These are phyloP conservation scores for Mastacembelus armatus DNA, from an alignment of 2,797 vertebrate genomes.

Conservation along the genomic window DNA sequence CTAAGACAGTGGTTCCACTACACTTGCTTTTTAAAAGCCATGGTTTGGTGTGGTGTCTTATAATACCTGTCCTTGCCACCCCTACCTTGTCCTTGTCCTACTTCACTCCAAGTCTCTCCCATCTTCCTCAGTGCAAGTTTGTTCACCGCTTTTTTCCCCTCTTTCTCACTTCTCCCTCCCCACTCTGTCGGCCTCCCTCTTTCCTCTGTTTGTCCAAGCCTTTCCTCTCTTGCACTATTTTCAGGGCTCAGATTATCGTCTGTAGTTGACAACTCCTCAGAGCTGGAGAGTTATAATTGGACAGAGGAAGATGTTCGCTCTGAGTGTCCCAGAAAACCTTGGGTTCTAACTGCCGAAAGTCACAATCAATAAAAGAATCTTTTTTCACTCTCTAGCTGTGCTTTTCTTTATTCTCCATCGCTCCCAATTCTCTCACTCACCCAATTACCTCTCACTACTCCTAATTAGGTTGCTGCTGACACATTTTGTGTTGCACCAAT, in stretches of 20 bases:
- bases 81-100: neutral
- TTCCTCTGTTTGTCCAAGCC: conserved; percentile 12
- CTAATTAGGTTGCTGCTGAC: conserved; percentile 60
- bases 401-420: conserved; percentile 41
- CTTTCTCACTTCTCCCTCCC: neutral
- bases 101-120: neutral
- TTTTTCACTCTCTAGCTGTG: conserved; percentile 20
- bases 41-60: neutral
- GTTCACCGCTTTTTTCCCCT: neutral
- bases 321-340: conserved; percentile 30
- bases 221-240: conserved; percentile 10
- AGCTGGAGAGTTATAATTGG: conserved; percentile 56
- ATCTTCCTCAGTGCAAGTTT: neutral
- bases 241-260: conserved; percentile 33
- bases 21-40: neutral
- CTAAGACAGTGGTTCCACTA: neutral
- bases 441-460: conserved; percentile 36
- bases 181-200: neutral
- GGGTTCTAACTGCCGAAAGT: conserved; percentile 38
- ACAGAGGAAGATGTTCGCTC: conserved; percentile 20
- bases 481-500: conserved; percentile 17
- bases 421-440: conserved; percentile 30
- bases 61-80: too few species aligned
- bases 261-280: conserved; percentile 44
- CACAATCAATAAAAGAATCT: conserved; percentile 40